A percentile compares a stretch with the other conserved stretches of the same genome.
Evolutionary conservation across 2,113 vertebrate species (phyloP).

Genomic region (Potamarius usumacintae): DNA sequence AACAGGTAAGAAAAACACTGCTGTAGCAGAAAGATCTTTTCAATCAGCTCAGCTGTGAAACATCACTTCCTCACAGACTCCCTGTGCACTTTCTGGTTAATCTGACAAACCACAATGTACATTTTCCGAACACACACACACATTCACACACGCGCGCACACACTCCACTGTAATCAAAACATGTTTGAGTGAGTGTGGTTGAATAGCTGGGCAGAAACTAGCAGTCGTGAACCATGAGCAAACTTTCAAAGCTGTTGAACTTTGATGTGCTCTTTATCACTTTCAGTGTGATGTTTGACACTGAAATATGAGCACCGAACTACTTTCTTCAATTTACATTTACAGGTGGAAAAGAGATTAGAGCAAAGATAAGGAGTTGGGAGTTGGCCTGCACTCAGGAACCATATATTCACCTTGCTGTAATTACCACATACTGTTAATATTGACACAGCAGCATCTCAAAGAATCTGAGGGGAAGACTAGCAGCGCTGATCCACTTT

Average conservation of each 20-base stretch:
- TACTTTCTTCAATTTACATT: slow-evolving; percentile 42
- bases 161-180: slow-evolving; percentile 2
- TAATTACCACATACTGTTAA: slow-evolving; percentile 29
- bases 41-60: background rate
- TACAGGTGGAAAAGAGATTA: slow-evolving; percentile 10
- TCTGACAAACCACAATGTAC: slow-evolving; percentile 24
- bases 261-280: slow-evolving; percentile 49
- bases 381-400: slow-evolving; percentile 2
- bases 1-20: slow-evolving; percentile 1
- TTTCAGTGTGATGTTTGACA: slow-evolving; percentile 55
- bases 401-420: slow-evolving; percentile 20
- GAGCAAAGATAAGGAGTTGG: slow-evolving; percentile 12
- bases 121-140: background rate
- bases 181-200: background rate
- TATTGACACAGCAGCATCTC: slow-evolving; percentile 18
- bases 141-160: too few species aligned
- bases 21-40: background rate
- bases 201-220: background rate
- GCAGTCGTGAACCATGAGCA: background rate
- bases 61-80: slow-evolving; percentile 46
- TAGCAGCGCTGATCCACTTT: background rate
- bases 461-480: background rate
- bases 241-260: background rate
- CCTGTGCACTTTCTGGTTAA: slow-evolving; percentile 49
- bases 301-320: slow-evolving; percentile 14